Conservation (phyloP, 2,888 invertebrate genomes). For the Tupiocoris notatus region DNA sequence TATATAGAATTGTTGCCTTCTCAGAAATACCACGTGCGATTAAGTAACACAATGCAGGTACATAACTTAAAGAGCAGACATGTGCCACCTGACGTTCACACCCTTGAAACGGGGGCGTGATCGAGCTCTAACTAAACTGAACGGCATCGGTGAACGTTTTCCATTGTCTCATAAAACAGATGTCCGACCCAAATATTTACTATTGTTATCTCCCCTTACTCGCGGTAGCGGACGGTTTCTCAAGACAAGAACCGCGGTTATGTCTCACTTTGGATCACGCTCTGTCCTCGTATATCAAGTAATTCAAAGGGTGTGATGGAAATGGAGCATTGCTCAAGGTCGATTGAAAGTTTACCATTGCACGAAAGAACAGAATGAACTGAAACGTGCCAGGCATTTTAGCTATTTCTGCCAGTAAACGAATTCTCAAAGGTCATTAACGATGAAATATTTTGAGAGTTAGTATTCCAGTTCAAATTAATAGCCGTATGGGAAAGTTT, state of each 20-base stretch:
- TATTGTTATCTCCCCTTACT: constrained; percentile 16
- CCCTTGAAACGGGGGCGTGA: constrained; percentile 33
- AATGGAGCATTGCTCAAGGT: neutral
- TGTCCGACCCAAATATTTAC: constrained; percentile 39
- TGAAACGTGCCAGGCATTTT: no score
- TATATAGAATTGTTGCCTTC: no score
- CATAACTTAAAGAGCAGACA: neutral
- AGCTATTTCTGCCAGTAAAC: no score
- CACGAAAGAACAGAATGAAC: no score
- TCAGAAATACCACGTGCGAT: no score
- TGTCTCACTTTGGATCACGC: neutral
- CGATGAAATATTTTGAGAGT: no score
- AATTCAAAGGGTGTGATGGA: neutral
- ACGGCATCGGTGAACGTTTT: constrained; percentile 9
- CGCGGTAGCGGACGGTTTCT: neutral
- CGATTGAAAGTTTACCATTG: no score
- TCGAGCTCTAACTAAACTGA: neutral
- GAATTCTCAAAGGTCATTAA: no score
- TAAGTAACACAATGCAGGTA: no score
- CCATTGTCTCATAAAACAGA: constrained; percentile 29
- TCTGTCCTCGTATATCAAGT: neutral
- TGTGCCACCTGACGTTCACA: constrained; percentile 35
- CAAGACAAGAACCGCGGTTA: neutral
- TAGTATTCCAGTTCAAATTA: no score
- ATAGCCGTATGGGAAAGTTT: no score